Evolutionary conservation across 2,888 invertebrate species (phyloP).

Genomic region (Magallana nippona): DNA sequence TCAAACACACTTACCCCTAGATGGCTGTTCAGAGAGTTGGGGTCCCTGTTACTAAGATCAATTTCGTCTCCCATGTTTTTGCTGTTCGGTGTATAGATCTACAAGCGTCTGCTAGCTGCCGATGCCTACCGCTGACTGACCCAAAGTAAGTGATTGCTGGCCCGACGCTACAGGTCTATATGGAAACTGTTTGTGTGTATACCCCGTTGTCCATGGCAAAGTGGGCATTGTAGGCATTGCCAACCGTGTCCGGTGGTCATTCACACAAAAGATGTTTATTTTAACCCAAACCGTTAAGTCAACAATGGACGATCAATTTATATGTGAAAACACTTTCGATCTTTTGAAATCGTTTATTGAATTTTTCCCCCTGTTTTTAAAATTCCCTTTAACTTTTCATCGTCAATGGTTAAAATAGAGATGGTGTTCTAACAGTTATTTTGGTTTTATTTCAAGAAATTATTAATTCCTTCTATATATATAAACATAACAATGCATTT

Average conservation of each 20-base stretch:
- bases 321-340: background rate
- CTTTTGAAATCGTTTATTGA: background rate
- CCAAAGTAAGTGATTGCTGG: too few species aligned
- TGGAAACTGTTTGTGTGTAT: too few species aligned
- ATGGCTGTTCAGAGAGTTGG: constrained; percentile 86
- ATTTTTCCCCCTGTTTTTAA: background rate
- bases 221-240: too few species aligned
- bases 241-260: background rate
- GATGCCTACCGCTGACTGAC: too few species aligned
- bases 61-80: constrained; percentile 30
- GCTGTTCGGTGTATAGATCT: too few species aligned
- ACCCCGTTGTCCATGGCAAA: too few species aligned
- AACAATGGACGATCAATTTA: background rate
- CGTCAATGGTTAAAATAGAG: background rate
- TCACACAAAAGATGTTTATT: background rate
- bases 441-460: too few species aligned
- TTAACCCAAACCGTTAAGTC: background rate
- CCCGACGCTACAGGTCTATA: too few species aligned
- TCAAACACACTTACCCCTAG: constrained; percentile 83
- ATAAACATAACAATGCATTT: too few species aligned
- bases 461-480: too few species aligned
- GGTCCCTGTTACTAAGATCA: constrained; percentile 86
- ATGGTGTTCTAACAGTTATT: too few species aligned
- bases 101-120: too few species aligned
- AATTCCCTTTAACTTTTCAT: background rate